Evolutionary conservation across 2,888 invertebrate species (phyloP), one percentile per base, ranked within the genome.

Genomic region (Ectropis crepuscularia): DNA sequence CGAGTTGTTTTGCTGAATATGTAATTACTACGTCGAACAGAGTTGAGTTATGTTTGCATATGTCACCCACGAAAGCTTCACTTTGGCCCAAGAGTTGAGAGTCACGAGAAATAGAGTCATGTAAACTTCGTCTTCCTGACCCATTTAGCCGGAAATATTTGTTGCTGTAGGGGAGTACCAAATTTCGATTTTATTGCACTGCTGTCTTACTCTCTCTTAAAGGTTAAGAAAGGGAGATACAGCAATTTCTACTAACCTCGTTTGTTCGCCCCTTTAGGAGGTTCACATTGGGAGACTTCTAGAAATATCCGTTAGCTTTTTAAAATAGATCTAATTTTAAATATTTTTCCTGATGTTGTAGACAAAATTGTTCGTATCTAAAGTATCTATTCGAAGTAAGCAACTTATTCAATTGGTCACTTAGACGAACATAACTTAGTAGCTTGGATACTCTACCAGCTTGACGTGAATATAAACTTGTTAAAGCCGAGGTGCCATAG

Each of bases 101-200:
- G 9, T 10, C 45, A 45, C 41, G n/a, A 47, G 81, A 79, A 87
- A 86, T 90, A 28, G 16, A 28, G 16, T 28, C 16, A 28, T 28
- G 16, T 28, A 92, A 92, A 92, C 89, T 90, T 91, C 88, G 87
- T 84, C 88, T 91, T 91, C 90, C 92, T 92, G 92, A 92, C 92
- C 92, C 90, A 92, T 90, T 92, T 92, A 88, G 84, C 72, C 73
- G 86, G 86, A 88, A 89, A 88, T 87, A 85, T 72, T 73, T 86
- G 85, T 87, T 89, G 88, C 86, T 81, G 85, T 80, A 74, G 85
- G 85, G 86, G 88, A 82, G 84, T 84, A 87, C 86, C 84, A 87
- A 87, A 86, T 85, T 86, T 79, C 82, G 80, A 84, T 81, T 85
- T 82, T 78, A 80, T 78, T 80, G 79, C 75, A 75, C 70, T 72